A percentile compares a stretch with the other conserved stretches of the same genome.
These are phyloP conservation scores for Odocoileus hemionus DNA, from an alignment of 2,113 vertebrate genomes.

Conservation along the genomic window DNA sequence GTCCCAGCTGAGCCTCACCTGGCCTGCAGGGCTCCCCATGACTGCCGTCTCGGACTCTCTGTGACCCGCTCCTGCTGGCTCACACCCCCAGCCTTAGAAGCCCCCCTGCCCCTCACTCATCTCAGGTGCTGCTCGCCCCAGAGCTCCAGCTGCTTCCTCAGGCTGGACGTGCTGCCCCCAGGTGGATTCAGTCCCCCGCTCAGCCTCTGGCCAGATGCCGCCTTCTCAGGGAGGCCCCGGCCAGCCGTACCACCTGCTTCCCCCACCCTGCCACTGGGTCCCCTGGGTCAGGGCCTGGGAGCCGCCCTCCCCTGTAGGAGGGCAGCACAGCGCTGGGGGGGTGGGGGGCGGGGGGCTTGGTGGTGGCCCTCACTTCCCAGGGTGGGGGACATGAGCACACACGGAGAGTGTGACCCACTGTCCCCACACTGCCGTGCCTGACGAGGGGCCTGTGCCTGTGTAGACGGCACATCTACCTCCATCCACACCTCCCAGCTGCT, in stretches of 20 bases:
- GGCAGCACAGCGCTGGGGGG: background rate
- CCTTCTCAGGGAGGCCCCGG: rapidly evolving
- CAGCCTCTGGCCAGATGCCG: background rate
- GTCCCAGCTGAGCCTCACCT: background rate
- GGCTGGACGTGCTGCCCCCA: rapidly evolving
- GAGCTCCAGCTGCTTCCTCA: background rate
- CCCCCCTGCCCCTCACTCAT: background rate
- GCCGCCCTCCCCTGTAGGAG: background rate
- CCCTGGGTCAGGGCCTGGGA: background rate
- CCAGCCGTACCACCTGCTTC: background rate
- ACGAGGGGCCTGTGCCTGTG: rapidly evolving
- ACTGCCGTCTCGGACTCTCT: background rate
- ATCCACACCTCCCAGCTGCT: background rate
- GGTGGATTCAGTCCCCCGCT: rapidly evolving
- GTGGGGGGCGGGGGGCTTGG: too few species aligned
- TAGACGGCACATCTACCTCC: background rate
- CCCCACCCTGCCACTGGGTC: rapidly evolving
- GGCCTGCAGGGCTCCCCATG: too few species aligned
- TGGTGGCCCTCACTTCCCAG: background rate
- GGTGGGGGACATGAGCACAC: background rate
- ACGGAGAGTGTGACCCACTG: rapidly evolving
- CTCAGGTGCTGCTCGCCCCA: background rate
- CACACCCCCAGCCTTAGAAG: background rate
- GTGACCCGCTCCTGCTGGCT: background rate
- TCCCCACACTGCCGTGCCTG: too few species aligned